Evolutionary conservation across 2,797 vertebrate species (phyloP), one percentile per base, ranked within the genome.

Genomic region (Oryzias dopingdopingensis): DNA sequence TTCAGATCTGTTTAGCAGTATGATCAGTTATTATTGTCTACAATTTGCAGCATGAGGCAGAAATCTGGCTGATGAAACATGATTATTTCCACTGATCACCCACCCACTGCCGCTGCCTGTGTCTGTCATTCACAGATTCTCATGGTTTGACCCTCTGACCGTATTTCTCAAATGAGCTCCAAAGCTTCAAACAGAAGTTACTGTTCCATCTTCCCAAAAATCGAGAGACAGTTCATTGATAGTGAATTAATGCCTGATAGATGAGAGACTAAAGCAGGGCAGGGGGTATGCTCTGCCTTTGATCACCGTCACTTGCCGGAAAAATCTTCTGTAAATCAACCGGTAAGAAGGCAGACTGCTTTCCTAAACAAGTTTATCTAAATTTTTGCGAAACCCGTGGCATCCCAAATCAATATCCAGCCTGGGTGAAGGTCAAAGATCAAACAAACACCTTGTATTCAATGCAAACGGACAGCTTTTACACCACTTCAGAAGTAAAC

Each of bases 91-190:
- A 13, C 32, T 12, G 43, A 63, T n/a, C 44, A 40, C 52, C 51
- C 17, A 22, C 44, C 52, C 22, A 1, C 5, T 26, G 40, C 24
- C 62, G 53, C 81, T 85, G 24, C 24, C 24, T 4, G 24, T 26
- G 20, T 22, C 22, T 85, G 77, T 76, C 75, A n/a, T 5, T 32
- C 63, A 20, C 50, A 41, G 17, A 22, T 22, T 22, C 20, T 22
- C 20, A 22, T 22, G 20, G 32, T 20, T 13, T 54, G 29, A 13
- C 56, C 41, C 45, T 12, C 14, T 47, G 60, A n/a, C 24, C 47
- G 67, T 46, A 59, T 41, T 48, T 55, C 54, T 49, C 16, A 2
- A 53, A 49, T 1, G 6, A 29, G 41, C 32, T 75, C 79, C 59
- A 70, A 53, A 81, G 65, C 40, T n/a, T 6, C 24, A 42, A 43